Evolutionary conservation across 2,113 vertebrate genomes (phyloP), one percentile per base, ranked within the genome.

Genomic region (Trichomycterus rosablanca): DNA sequence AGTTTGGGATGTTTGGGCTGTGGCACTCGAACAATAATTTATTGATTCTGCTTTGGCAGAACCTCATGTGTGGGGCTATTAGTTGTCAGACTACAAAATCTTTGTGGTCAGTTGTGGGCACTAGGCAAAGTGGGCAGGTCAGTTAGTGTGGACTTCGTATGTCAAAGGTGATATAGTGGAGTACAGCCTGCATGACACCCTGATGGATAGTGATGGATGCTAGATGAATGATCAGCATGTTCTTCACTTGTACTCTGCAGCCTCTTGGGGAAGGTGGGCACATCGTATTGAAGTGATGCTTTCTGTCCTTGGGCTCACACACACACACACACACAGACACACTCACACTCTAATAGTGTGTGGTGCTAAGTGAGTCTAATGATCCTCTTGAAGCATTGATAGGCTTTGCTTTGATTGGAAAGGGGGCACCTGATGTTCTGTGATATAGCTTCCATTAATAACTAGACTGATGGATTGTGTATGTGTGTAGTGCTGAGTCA

Each of bases 381-480:
- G 43, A 72, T 54, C 69, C 24, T 68, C 68, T 59, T 70, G 68
- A 67, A 61, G 53, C 40, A 26, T 46, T 77, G 45, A 71, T 43
- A 44, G 64, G 68, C 60, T 73, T 75, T 74, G 19, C 56, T 57
- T 63, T 74, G 42, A 51, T 58, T 62, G 22, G 66, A 64, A 64
- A 68, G 28, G 48, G 51, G 34, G 22, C 56, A 61, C 68, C 35
- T 8, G 37, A 66, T 72, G 54, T 49, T 48, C 70, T 70, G 22
- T 74, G 53, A 74, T 72, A 48, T 55, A 51, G 71, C 59, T 67
- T 49, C 51, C 66, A 56, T 66, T 75, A 57, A 75, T 73, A 30
- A 65, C 73, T 7, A 52, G 22, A 19, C 26, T 16, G 15, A 7
- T 2, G n/a, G 15, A 34, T 5, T 15, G 30, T 43, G 42, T 40